These are phyloP conservation scores for Rhamphomyia laevipes DNA, from an alignment of 2,888 invertebrate species.

Conservation along the genomic window DNA sequence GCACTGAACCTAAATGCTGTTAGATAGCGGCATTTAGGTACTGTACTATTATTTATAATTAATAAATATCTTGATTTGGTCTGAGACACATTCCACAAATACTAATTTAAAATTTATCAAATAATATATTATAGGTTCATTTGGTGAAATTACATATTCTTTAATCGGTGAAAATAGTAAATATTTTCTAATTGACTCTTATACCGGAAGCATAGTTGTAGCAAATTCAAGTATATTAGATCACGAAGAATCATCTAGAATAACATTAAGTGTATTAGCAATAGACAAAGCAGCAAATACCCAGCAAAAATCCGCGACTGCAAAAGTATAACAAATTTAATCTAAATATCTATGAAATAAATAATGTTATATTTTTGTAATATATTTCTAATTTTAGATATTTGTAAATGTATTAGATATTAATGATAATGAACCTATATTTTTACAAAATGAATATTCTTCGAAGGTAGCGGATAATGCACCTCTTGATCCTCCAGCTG, in stretches of 20 bases:
- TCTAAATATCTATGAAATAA: no score
- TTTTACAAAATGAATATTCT: conserved; percentile 63
- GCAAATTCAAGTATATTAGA: conserved; percentile 62
- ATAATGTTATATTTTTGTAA: not conserved
- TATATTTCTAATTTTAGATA: conserved; percentile 38
- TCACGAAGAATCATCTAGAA: conserved; percentile 57
- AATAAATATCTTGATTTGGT: no score
- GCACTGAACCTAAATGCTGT: no score
- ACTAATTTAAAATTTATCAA: no score
- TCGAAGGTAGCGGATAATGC: conserved; percentile 76
- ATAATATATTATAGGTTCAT: conserved; percentile 41
- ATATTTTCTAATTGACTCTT: conserved; percentile 59
- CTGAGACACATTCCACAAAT: no score
- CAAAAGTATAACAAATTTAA: conserved; percentile 45
- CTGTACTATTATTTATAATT: not conserved
- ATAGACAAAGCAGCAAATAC: conserved; percentile 65
- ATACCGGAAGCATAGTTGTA: conserved; percentile 65
- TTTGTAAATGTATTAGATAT: conserved; percentile 67
- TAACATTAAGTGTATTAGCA: conserved; percentile 68
- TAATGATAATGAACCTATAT: conserved; percentile 82
- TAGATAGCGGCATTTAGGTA: no score
- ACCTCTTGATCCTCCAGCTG: conserved; percentile 66
- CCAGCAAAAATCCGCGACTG: conserved; percentile 56
- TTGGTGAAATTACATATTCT: conserved; percentile 66
- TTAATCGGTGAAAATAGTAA: conserved; percentile 61